Percentiles rank a stretch among this genome's conserved stretches.
phyloP scores from a whole-genome alignment of 2,113 vertebrate species.

The Boleophthalmus pectinirostris region DNA sequence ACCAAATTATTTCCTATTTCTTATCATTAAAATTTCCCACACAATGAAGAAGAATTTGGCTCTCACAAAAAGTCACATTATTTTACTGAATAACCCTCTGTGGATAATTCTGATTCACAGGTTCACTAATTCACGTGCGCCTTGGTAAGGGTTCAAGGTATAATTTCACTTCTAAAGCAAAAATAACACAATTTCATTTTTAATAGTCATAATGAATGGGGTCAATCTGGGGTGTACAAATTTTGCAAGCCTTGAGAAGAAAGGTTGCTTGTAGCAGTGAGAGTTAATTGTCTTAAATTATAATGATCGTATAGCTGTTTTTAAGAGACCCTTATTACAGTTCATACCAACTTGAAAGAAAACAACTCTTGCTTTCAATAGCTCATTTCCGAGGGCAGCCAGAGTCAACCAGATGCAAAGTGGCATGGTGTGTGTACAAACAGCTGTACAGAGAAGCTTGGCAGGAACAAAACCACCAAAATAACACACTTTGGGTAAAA shows the following conservation, averaged over 20 bases:
- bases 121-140: neutral
- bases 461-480: conserved; percentile 12
- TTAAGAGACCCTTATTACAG: conserved; percentile 10
- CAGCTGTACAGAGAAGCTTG: conserved; percentile 7
- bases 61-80: neutral
- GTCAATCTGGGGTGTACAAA: conserved; percentile 20
- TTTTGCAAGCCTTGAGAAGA: conserved; percentile 21
- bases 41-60: neutral
- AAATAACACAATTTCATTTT: conserved; percentile 25
- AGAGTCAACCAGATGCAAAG: conserved; percentile 14
- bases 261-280: conserved; percentile 30
- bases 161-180: conserved; percentile 7
- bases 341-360: conserved; percentile 10
- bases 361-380: conserved; percentile 22
- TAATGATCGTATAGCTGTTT: conserved; percentile 25
- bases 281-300: conserved; percentile 25
- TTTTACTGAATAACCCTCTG: neutral
- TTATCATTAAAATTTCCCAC: neutral
- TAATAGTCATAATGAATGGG: conserved; percentile 7
- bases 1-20: neutral
- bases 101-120: neutral
- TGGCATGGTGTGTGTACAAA: conserved; percentile 19
- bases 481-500: conserved; percentile 6
- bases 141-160: neutral
- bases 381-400: neutral